Percentiles rank a stretch among this genome's conserved stretches.
Evolutionary conservation across 2,113 vertebrate species (phyloP).

Genomic region (Calypte anna): DNA sequence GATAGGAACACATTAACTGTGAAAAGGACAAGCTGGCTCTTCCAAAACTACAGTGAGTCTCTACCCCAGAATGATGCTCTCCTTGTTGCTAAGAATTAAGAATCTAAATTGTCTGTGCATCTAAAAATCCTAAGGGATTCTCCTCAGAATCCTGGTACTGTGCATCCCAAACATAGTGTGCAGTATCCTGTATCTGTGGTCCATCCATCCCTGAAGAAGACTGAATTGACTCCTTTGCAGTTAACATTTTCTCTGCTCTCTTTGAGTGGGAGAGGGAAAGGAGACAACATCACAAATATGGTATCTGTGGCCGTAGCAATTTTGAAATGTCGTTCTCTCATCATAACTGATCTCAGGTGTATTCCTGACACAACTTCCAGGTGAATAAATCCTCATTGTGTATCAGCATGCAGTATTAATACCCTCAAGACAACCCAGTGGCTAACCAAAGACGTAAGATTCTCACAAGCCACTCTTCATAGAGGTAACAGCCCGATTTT

Average conservation of each 20-base stretch:
- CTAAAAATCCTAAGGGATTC: background rate
- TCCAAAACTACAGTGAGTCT: background rate
- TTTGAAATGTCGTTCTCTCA: background rate
- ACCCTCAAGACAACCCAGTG: background rate
- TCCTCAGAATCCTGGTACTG: background rate
- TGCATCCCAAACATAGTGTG: background rate
- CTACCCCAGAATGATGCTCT: background rate
- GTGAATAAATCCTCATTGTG: background rate
- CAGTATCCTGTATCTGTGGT: background rate
- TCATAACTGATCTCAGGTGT: background rate
- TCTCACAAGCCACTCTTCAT: background rate
- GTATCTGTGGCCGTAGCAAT: background rate
- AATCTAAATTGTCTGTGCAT: background rate
- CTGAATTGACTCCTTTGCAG: background rate
- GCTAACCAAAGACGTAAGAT: background rate
- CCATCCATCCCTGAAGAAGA: background rate
- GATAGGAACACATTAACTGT: background rate
- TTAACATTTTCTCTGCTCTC: background rate
- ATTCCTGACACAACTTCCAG: background rate
- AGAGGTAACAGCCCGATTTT: background rate
- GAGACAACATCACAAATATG: background rate
- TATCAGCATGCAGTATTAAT: background rate
- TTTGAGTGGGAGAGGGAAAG: background rate
- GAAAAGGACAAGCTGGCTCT: background rate
- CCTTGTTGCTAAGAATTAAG: background rate